These are phyloP conservation scores for Microplitis mediator DNA, from an alignment of 1,140 invertebrate species.

Conservation along the genomic window DNA sequence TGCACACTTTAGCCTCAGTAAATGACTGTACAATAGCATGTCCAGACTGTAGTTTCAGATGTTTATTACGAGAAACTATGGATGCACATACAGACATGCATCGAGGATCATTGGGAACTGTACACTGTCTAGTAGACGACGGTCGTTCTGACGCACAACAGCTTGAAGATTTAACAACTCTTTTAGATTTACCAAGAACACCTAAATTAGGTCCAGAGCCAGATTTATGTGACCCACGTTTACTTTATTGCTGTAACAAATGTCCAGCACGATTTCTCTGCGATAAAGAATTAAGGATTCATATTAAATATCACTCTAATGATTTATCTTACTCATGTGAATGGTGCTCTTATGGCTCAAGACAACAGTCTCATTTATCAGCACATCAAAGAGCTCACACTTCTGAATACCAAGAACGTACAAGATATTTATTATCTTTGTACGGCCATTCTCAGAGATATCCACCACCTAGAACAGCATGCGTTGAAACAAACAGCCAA, in stretches of 20 bases:
- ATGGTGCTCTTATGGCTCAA: conserved; percentile 79
- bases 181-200: conserved; percentile 44
- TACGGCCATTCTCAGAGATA: conserved; percentile 69
- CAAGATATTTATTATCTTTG: conserved; percentile 71
- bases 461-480: conserved; percentile 68
- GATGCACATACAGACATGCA: conserved; percentile 82
- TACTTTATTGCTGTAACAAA: conserved; percentile 65
- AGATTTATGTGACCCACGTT: conserved; percentile 46
- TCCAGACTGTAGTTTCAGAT: conserved; percentile 81
- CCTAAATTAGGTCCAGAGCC: conserved; percentile 48
- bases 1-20: conserved; percentile 69
- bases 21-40: conserved; percentile 62
- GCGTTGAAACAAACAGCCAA: conserved; percentile 51
- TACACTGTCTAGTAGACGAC: conserved; percentile 73
- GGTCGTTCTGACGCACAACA: conserved; percentile 69
- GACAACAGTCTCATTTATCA: conserved; percentile 72
- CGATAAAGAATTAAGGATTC: conserved; percentile 72
- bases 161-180: conserved; percentile 64
- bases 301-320: conserved; percentile 72
- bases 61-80: conserved; percentile 75
- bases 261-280: conserved; percentile 78
- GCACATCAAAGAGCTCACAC: conserved; percentile 80
- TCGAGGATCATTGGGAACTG: conserved; percentile 70
- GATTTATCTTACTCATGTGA: conserved; percentile 72
- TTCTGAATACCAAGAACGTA: conserved; percentile 80